Evolutionary conservation across 2,888 invertebrate species (phyloP).

Genomic region (Nasonovia ribisnigri): DNA sequence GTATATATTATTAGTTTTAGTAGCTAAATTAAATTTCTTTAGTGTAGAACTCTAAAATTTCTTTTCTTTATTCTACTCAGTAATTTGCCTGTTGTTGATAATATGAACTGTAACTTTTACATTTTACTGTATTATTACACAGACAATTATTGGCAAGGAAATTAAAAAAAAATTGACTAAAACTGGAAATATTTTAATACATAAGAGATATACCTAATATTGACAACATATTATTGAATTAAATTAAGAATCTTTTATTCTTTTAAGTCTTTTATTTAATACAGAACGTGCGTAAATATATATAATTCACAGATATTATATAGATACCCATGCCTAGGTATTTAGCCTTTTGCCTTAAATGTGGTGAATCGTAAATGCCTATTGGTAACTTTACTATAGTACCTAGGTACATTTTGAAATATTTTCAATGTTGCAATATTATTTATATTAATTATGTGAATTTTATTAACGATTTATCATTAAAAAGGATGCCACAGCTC

Average conservation of each 20-base stretch:
- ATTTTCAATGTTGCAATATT: no score
- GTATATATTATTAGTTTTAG: background rate
- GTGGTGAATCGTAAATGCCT: no score
- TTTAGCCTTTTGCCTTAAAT: no score
- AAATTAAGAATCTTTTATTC: background rate
- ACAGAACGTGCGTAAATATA: background rate
- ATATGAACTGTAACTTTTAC: background rate
- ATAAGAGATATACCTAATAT: background rate
- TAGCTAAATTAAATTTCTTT: background rate
- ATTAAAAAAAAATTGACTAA: background rate
- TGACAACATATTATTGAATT: background rate
- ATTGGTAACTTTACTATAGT: no score
- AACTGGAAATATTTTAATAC: background rate
- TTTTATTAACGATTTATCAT: no score
- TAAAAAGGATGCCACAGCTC: no score
- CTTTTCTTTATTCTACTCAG: background rate
- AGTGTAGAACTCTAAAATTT: background rate
- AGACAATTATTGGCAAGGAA: background rate
- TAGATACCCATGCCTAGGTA: background rate
- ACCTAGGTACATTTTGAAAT: no score
- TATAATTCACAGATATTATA: background rate
- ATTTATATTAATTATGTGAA: no score
- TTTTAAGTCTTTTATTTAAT: background rate
- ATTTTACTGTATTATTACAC: background rate
- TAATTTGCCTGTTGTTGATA: background rate